A percentile compares a stretch with the other conserved stretches of the same genome.
These are phyloP conservation scores for Micromussa lordhowensis DNA, from an alignment of 92 coral and sea anemone genomes.

Conservation along the genomic window DNA sequence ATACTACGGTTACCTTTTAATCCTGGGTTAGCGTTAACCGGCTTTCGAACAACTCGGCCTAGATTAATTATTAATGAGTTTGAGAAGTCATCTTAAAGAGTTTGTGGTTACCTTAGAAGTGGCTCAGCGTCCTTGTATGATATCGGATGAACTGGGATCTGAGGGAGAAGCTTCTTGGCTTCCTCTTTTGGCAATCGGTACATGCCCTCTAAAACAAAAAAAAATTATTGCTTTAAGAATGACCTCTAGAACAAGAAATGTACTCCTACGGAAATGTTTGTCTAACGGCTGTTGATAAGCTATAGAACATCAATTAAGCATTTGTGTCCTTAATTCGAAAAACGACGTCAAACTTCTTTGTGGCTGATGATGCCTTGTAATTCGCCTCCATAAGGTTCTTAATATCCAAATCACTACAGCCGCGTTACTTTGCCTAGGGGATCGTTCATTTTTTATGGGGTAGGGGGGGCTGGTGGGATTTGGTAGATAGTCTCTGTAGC, in stretches of 20 bases:
- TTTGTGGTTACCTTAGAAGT: slow-evolving; percentile 71
- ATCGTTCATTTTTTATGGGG: too few species aligned
- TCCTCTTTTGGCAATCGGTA: slow-evolving; percentile 79
- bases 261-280: background rate
- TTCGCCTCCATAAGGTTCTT: background rate
- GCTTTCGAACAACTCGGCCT: too few species aligned
- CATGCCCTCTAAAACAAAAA: slow-evolving; percentile 66
- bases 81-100: too few species aligned
- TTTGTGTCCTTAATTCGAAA: background rate
- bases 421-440: background rate
- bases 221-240: background rate
- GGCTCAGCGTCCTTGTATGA: slow-evolving; percentile 82
- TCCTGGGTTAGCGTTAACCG: too few species aligned
- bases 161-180: slow-evolving; percentile 77
- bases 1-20: too few species aligned
- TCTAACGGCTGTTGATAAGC: background rate
- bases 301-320: background rate
- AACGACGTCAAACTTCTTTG: background rate
- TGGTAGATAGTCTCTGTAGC: too few species aligned
- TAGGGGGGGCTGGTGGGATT: too few species aligned
- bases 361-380: background rate
- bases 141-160: slow-evolving; percentile 84
- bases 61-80: too few species aligned
- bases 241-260: background rate
- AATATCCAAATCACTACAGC: background rate